Evolutionary conservation across 1,140 invertebrate genomes (phyloP).

Genomic region (Cydia splendana): DNA sequence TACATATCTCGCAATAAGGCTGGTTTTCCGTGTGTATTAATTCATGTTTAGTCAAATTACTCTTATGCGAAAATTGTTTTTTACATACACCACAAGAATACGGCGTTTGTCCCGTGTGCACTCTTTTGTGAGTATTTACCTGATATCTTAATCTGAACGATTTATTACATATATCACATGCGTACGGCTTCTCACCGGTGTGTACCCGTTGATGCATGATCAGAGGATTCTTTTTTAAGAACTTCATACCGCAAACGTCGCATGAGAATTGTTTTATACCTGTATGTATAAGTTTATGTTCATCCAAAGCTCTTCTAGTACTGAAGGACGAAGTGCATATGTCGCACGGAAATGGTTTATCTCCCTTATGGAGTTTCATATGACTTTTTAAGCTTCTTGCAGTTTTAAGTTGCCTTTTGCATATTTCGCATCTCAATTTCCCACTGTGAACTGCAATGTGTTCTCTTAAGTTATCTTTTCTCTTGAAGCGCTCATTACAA

Average conservation of each 20-base stretch:
- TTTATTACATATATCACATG: constrained; percentile 22
- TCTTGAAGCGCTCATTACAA: constrained; percentile 1
- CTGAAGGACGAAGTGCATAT: background rate
- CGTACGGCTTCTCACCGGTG: constrained; percentile 13
- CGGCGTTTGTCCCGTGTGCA: background rate
- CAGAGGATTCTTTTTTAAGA: background rate
- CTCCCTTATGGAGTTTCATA: background rate
- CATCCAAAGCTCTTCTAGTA: background rate
- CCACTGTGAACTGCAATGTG: background rate
- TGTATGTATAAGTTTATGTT: background rate
- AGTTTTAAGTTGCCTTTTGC: background rate
- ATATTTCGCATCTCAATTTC: background rate
- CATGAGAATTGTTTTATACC: constrained; percentile 7
- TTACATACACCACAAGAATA: constrained; percentile 15
- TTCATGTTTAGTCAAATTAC: constrained; percentile 6
- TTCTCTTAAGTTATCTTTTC: background rate
- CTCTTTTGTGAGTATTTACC: background rate
- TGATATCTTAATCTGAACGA: background rate
- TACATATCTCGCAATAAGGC: constrained; percentile 31
- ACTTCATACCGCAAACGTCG: background rate
- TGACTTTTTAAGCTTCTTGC: background rate
- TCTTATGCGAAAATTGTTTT: constrained; percentile 10
- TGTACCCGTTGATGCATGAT: background rate
- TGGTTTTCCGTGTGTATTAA: background rate
- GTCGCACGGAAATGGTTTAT: background rate